Base-by-base conservation (phyloP, 2,113 vertebrate genomes). In the Sardina pilchardus region DNA sequence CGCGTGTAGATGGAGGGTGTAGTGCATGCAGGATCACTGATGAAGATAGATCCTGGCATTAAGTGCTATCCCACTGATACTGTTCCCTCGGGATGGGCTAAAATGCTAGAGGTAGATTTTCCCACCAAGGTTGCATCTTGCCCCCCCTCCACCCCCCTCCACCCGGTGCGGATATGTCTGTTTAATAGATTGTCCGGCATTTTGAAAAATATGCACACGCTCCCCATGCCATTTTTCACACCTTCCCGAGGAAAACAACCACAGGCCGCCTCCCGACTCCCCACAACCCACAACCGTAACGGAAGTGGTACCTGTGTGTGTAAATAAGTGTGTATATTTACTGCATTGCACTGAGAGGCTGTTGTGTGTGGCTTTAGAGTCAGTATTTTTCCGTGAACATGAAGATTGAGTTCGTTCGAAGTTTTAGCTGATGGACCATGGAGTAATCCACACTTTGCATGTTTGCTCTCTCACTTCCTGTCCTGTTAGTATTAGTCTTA, bases 131-230 rank as follows among this genome's bases (percentile, higher is more conserved):
- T 78, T 78, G 26, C 71, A 78, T 34, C 26, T 17, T 34, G 26
- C 36, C 71, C 71, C 71, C 63, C 71, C 30, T 14, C 30, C 34
- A 3, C 14, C 71, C 71, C 36, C 71, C 26, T 2, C 67, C 3
- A 26, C 63, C 59, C 86, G 85, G 87, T 90, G 85, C 24, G 36
- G 56, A 63, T 39, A 34, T 67, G 86, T 86, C 88, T 82, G n/a
- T 75, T 83, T 87, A 87, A 90, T 83, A 87, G 86, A 89, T 90
- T 82, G 88, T 85, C 81, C 47, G 82, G 84, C 88, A 86, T 89
- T 90, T 90, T 89, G 75, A 90, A 89, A 87, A 90, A 90, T 90
- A 87, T 87, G 89, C 87, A 82, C 82, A 39, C 26, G 48, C 59
- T 83, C 81, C 83, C 83, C 78, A 81, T 56, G 81, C 48, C 89